Evolutionary conservation across 2,888 invertebrate species (phyloP), one percentile per base, ranked within the genome.

Genomic region (Drosophila macrospina): DNA sequence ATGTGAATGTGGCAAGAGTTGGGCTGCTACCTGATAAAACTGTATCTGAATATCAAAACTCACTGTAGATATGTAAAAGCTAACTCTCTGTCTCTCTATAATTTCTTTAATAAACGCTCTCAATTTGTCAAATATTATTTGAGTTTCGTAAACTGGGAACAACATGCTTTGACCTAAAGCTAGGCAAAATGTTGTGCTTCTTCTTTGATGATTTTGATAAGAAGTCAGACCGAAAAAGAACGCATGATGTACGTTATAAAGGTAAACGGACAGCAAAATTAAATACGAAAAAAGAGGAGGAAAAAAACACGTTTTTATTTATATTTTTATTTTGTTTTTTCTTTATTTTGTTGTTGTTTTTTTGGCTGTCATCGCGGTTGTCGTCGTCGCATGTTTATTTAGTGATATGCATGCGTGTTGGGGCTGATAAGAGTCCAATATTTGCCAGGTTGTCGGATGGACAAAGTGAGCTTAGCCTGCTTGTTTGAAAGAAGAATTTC

Each of bases 351-450:
- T 13, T 13, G 32, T 65, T 45, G 59, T 61, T 42, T 65, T 50
- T 54, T 62, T 7, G 74, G 42, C 60, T 78, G 78, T 57, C 74
- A 56, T 42, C 39, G 37, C 41, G 13, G 48, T 16, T 73, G 78
- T 57, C 60, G 51, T 45, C 34, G 37, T 42, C 28, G 50, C 11
- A 34, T 77, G 77, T 79, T 77, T 79, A 51, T 56, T 77, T 57
- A 75, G 65, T 79, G 81, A 82, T 82, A 87, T 82, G 87, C 78
- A 74, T 44, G 78, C 56, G 66, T 67, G 64, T 44, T 24, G 59
- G 16, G 15, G 13, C 69, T 79, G 86, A 83, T 83, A 83, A 86
- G 80, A 67, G 39, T 59, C 51, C 61, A 73, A 68, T 81, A 81
- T 86, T 81, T 81, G 80, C 80, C 60, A 69, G 63, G 55, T 39